These are phyloP conservation scores for Therioaphis trifolii DNA, from an alignment of 2,888 invertebrate species.

Conservation along the genomic window DNA sequence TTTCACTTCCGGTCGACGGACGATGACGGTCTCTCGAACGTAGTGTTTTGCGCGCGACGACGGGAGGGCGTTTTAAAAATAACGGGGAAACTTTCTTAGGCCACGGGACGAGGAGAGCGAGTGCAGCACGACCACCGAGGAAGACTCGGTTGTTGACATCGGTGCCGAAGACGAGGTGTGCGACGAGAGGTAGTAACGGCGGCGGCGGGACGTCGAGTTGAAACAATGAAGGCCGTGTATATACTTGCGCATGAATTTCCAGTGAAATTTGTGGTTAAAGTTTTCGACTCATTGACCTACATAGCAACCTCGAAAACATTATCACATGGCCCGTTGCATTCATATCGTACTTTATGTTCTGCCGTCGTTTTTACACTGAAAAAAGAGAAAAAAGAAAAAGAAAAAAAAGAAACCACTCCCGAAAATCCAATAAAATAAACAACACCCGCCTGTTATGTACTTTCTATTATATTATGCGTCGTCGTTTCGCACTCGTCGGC, in stretches of 20 bases:
- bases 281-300: slow-evolving; percentile 37
- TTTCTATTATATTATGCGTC: no score
- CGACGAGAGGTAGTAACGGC: background rate
- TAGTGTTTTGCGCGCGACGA: background rate
- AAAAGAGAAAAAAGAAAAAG: background rate
- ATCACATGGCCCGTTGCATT: background rate
- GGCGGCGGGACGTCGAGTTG: no score
- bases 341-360: background rate
- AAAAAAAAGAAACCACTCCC: no score
- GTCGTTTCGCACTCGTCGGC: background rate
- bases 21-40: no score
- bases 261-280: slow-evolving; percentile 22
- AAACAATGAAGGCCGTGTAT: no score
- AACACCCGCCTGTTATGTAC: no score
- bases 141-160: background rate
- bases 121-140: no score
- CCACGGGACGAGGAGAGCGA: background rate
- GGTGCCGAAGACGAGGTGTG: background rate
- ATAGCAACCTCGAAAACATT: slow-evolving; percentile 18
- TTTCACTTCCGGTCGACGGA: background rate
- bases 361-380: background rate
- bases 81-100: slow-evolving; percentile 3
- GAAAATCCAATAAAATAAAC: no score
- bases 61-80: background rate
- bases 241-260: no score